Base-by-base conservation (phyloP, 2,797 vertebrate species). In the Danio jaintianensis region DNA sequence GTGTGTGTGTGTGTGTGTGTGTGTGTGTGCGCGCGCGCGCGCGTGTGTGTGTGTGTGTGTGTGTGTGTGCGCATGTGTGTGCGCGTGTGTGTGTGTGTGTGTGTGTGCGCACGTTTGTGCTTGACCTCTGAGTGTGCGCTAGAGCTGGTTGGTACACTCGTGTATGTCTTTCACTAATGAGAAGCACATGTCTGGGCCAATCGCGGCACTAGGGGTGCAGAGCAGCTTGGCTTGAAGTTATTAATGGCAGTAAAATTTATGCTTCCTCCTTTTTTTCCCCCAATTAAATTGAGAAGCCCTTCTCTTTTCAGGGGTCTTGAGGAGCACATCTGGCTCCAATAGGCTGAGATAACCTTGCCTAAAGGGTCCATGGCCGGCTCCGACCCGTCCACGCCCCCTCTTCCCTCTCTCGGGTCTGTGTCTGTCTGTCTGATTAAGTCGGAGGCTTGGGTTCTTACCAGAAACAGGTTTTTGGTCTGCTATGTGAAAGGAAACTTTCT, bases 191-290 rank as follows among this genome's bases (percentile, higher is more conserved):
- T 95, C 89, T 86, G 9, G 87, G 88, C 92, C 89, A 86, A 85
- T 94, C 83, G 87, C 86, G 90, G 91, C 87, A 91, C 89, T 94
- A 90, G 88, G 92, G 78, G 84, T 85, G 75, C 83, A 76, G 61
- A 88, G 93, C 89, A 29, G 86, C 90, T 91, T 90, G 93, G 92
- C 95, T 97, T 95, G 90, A 95, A 96, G 94, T 96, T 96, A 96
- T 96, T 96, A 96, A 96, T 95, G 93, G 95, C 93, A 96, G 96
- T 97, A 96, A 97, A 97, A 97, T 95, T 95, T 97, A 97, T 96
- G 95, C 95, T 97, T 96, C 96, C 96, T 96, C 94, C 94, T 96
- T 95, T 95, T n/a, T 97, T 96, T 95, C 91, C 94, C 94, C 94
- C 95, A 97, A 95, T 97, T 97, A 97, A 96, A 94, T 89, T 89